A percentile compares a stretch with the other conserved stretches of the same genome.
Conservation (phyloP, 2,888 invertebrate genomes). For the Xanthorhoe spadicearia region DNA sequence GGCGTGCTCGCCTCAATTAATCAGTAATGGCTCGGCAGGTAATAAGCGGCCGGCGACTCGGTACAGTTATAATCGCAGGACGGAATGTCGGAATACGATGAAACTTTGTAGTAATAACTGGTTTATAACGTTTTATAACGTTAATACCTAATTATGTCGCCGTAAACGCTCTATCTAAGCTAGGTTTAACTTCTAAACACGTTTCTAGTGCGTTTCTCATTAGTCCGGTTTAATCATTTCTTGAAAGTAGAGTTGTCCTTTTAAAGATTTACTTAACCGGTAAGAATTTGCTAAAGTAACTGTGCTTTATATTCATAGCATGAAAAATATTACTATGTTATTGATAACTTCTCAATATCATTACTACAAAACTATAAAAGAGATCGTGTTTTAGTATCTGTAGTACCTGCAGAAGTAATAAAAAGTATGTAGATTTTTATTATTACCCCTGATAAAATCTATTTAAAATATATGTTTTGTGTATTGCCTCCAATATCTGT, state of each 20-base stretch:
- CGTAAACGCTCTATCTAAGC: slow-evolving; percentile 36
- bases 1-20: slow-evolving; percentile 60
- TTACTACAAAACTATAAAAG: no score
- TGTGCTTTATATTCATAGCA: neutral
- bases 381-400: no score
- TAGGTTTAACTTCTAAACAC: slow-evolving; percentile 20
- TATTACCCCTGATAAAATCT: no score
- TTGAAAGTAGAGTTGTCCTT: slow-evolving; percentile 16
- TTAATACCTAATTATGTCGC: slow-evolving; percentile 42
- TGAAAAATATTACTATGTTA: neutral
- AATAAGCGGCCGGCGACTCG: slow-evolving; percentile 50
- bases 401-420: no score
- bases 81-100: slow-evolving; percentile 39
- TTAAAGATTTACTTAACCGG: slow-evolving; percentile 6
- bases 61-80: slow-evolving; percentile 43
- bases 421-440: no score
- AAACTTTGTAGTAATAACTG: slow-evolving; percentile 40
- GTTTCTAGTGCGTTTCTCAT: slow-evolving; percentile 23
- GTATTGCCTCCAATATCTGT: no score
- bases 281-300: neutral
- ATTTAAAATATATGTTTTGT: no score
- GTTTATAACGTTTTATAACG: slow-evolving; percentile 41
- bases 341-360: no score
- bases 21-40: slow-evolving; percentile 52
- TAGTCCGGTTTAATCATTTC: slow-evolving; percentile 22